A percentile compares a stretch with the other conserved stretches of the same genome.
Conservation (phyloP, 2,113 vertebrate species). For the Acanthochromis polyacanthus region DNA sequence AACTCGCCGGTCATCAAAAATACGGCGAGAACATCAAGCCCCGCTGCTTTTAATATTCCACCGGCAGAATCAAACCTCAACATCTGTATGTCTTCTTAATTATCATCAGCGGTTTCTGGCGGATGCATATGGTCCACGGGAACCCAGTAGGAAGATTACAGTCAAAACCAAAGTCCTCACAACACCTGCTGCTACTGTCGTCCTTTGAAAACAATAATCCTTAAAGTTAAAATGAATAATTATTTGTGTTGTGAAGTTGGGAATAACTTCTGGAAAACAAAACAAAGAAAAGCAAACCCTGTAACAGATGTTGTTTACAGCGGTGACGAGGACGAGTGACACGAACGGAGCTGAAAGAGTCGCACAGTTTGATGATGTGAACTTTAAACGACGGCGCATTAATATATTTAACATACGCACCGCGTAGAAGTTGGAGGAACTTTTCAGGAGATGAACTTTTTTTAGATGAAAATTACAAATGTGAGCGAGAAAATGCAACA, state of each 20-base stretch:
- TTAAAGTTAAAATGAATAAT: slow-evolving; percentile 26
- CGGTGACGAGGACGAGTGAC: slow-evolving; percentile 40
- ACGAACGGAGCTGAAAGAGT: not conserved
- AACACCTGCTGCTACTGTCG: slow-evolving; percentile 43
- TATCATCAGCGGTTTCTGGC: slow-evolving; percentile 33
- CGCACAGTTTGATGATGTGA: slow-evolving; percentile 1
- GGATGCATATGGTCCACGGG: slow-evolving; percentile 46
- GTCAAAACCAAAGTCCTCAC: slow-evolving; percentile 25
- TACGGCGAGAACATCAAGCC: slow-evolving; percentile 39
- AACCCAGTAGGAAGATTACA: slow-evolving; percentile 20
- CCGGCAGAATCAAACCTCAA: slow-evolving; percentile 43
- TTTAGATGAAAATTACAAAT: not conserved
- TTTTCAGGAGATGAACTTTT: not conserved
- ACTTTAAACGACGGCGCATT: slow-evolving; percentile 20
- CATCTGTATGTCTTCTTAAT: slow-evolving; percentile 70
- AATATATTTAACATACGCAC: slow-evolving; percentile 5
- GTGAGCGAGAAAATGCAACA: not conserved
- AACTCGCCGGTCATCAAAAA: slow-evolving; percentile 38
- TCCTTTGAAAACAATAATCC: slow-evolving; percentile 23
- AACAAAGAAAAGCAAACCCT: not conserved
- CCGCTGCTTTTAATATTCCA: slow-evolving; percentile 42
- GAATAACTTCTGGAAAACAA: slow-evolving; percentile 22
- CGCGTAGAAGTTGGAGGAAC: not conserved
- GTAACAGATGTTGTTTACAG: slow-evolving; percentile 62
- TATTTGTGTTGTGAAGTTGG: slow-evolving; percentile 22